These are phyloP conservation scores for Masnerella sp. DNA, from an alignment of 2,888 invertebrate genomes.

Conservation along the genomic window DNA sequence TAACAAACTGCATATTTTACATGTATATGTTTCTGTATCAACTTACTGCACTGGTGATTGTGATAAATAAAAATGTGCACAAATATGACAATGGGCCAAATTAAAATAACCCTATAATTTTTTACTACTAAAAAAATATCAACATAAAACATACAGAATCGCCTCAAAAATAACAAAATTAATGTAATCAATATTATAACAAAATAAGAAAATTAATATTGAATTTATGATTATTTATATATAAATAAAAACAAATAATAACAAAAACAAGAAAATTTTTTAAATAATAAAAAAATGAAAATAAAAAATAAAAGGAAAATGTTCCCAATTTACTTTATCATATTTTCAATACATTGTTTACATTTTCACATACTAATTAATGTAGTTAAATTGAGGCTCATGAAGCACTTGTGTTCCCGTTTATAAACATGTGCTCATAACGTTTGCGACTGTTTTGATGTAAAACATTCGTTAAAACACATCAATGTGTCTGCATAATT, in stretches of 20 bases:
- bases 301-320: neutral
- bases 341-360: neutral
- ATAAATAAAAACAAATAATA: too few relatives aligned
- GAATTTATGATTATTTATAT: too few relatives aligned
- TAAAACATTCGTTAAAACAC: neutral
- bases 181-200: too few relatives aligned
- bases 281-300: too few relatives aligned
- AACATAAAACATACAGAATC: too few relatives aligned
- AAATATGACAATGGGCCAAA: conserved; percentile 8
- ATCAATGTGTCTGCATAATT: conserved; percentile 4
- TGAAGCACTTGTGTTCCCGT: conserved; percentile 29
- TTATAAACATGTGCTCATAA: conserved; percentile 8
- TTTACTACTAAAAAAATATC: too few relatives aligned
- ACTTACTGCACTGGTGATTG: conserved; percentile 7
- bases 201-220: too few relatives aligned
- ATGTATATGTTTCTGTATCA: neutral
- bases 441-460: neutral
- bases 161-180: too few relatives aligned
- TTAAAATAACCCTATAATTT: too few relatives aligned
- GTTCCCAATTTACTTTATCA: neutral
- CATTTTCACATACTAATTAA: conserved; percentile 14
- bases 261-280: too few relatives aligned
- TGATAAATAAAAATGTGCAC: conserved; percentile 6
- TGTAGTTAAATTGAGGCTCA: conserved; percentile 13
- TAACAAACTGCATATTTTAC: neutral